Conservation (phyloP, 2,797 vertebrate genomes). For the Leptoclinus maculatus region DNA sequence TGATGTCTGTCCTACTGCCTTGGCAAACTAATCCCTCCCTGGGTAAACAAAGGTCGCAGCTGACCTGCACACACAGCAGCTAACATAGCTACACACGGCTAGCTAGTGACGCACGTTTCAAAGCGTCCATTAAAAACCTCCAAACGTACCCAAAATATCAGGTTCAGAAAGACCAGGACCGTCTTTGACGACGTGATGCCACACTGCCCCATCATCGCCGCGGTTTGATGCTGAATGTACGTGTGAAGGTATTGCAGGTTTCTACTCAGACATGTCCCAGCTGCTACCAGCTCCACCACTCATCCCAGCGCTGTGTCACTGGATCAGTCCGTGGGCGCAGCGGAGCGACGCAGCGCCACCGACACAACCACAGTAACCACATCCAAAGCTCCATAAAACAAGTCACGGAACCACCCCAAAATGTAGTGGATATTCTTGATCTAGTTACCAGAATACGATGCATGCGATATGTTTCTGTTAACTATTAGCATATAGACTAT, state of each 20-base stretch:
- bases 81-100: neutral
- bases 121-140: slow-evolving; percentile 20
- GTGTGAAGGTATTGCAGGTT: slow-evolving; percentile 6
- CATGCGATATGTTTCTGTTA: neutral
- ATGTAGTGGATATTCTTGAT: neutral
- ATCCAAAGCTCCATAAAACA: neutral
- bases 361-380: neutral
- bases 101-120: slow-evolving; percentile 68
- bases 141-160: slow-evolving; percentile 94
- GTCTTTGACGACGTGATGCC: slow-evolving; percentile 97
- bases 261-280: slow-evolving; percentile 56
- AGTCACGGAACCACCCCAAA: accelerated
- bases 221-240: neutral
- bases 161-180: slow-evolving; percentile 95
- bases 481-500: neutral
- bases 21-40: slow-evolving; percentile 3
- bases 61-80: slow-evolving; percentile 8
- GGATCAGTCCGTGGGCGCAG: neutral
- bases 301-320: slow-evolving; percentile 9
- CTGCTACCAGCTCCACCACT: slow-evolving; percentile 10
- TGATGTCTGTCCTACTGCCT: neutral
- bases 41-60: slow-evolving; percentile 40
- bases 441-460: neutral
- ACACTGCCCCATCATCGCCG: slow-evolving; percentile 91
- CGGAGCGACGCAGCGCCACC: slow-evolving; percentile 42